A percentile compares a stretch with the other conserved stretches of the same genome.
Conservation (phyloP, 1,140 invertebrate species). For the Drosophila aff. region DNA sequence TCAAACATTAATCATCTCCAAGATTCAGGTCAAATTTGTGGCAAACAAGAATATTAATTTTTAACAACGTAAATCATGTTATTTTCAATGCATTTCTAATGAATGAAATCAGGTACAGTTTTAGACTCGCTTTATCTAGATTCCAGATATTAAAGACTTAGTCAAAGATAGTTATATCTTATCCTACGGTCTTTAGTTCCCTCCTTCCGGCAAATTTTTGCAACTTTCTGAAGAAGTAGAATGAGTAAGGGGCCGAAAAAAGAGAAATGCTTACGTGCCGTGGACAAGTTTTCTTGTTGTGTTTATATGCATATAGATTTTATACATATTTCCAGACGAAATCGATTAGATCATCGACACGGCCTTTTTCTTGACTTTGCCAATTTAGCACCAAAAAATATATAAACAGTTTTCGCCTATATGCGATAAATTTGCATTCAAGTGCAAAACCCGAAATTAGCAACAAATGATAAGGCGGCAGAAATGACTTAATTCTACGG, state of each 20-base stretch:
- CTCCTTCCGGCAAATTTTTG: slow-evolving; percentile 16
- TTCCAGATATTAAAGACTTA: slow-evolving; percentile 9
- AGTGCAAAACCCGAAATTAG: slow-evolving; percentile 54
- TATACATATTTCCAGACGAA: slow-evolving; percentile 43
- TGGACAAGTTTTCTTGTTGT: slow-evolving; percentile 17
- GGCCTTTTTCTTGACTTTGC: slow-evolving; percentile 44
- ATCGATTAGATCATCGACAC: slow-evolving; percentile 70
- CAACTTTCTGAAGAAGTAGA: slow-evolving; percentile 28
- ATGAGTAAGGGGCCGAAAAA: slow-evolving; percentile 26
- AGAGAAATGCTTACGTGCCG: slow-evolving; percentile 63
- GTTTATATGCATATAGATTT: slow-evolving; percentile 6
- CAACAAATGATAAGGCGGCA: slow-evolving; percentile 41
- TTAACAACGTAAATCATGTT: background rate
- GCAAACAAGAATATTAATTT: background rate
- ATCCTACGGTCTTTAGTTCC: slow-evolving; percentile 38
- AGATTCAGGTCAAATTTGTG: background rate
- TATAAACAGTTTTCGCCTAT: slow-evolving; percentile 26
- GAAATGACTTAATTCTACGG: slow-evolving; percentile 35
- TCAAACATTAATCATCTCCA: background rate
- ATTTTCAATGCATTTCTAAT: background rate
- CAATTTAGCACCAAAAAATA: slow-evolving; percentile 32
- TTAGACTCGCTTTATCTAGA: slow-evolving; percentile 5
- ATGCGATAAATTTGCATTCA: slow-evolving; percentile 70
- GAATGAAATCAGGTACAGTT: background rate
- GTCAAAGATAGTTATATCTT: slow-evolving; percentile 17